These are phyloP conservation scores for Tricholauxania praeusta DNA, from an alignment of 2,888 invertebrate genomes.

Conservation along the genomic window DNA sequence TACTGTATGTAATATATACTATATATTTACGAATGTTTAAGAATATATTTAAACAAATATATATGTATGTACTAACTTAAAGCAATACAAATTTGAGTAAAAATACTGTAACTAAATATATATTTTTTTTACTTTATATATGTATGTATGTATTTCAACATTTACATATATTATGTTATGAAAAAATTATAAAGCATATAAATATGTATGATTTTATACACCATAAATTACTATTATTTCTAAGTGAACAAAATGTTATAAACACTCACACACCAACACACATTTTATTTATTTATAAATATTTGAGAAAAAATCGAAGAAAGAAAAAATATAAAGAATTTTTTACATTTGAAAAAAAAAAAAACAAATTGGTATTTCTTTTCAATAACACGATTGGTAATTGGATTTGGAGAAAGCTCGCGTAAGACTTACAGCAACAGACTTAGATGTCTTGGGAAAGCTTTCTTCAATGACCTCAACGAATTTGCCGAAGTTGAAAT, in stretches of 20 bases:
- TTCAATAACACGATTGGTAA: no score
- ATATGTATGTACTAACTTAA: slow-evolving; percentile 16
- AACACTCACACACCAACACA: slow-evolving; percentile 30
- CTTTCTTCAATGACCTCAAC: no score
- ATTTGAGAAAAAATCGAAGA: slow-evolving; percentile 32
- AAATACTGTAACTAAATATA: slow-evolving; percentile 14
- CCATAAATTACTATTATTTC: slow-evolving; percentile 29
- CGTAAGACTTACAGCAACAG: no score
- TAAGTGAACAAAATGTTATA: slow-evolving; percentile 35
- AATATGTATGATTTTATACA: slow-evolving; percentile 6
- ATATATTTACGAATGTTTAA: neutral
- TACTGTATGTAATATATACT: slow-evolving; percentile 11
- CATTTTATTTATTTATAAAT: slow-evolving; percentile 34
- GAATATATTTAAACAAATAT: slow-evolving; percentile 11
- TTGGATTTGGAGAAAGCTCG: no score
- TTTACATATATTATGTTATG: neutral
- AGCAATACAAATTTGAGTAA: slow-evolving; percentile 8
- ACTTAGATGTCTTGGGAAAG: no score
- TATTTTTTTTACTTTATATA: slow-evolving; percentile 9
- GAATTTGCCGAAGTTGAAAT: no score
- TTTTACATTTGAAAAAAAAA: slow-evolving; percentile 29
- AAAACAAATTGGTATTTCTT: no score
- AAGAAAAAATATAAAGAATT: slow-evolving; percentile 45
- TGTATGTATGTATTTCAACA: neutral
- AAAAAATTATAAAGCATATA: slow-evolving; percentile 10